phyloP scores from a whole-genome alignment of 1,140 invertebrate genomes.

The Drosophila parvula region DNA sequence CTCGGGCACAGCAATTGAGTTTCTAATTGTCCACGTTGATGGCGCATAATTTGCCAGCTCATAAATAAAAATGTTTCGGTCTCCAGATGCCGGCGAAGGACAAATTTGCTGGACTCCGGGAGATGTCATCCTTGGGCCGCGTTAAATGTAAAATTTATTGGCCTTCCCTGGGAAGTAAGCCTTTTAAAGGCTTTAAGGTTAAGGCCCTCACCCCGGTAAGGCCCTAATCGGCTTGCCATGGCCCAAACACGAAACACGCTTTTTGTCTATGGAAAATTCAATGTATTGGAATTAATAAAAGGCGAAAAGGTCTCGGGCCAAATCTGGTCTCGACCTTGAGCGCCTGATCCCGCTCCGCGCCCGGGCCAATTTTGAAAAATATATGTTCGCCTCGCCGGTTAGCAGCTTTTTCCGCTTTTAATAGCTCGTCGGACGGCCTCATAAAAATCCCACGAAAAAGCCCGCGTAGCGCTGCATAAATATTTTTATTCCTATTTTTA shows the following conservation, averaged over 20 bases:
- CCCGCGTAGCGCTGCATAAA: constrained; percentile 65
- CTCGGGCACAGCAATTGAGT: constrained; percentile 50
- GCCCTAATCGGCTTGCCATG: constrained; percentile 73
- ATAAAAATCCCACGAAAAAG: constrained; percentile 44
- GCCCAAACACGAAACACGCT: constrained; percentile 67
- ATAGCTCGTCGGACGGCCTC: constrained; percentile 55
- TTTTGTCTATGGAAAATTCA: constrained; percentile 77
- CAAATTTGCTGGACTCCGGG: constrained; percentile 9
- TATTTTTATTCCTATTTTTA: constrained; percentile 81
- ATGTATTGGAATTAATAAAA: constrained; percentile 80
- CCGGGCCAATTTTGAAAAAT: constrained; percentile 67
- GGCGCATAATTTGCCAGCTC: constrained; percentile 74
- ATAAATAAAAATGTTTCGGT: constrained; percentile 67
- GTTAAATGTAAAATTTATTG: constrained; percentile 54
- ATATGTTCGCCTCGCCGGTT: constrained; percentile 21
- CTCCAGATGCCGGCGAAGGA: neutral
- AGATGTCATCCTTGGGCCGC: constrained; percentile 26
- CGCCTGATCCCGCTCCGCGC: constrained; percentile 7
- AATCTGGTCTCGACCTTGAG: constrained; percentile 52
- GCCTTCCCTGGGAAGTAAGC: constrained; percentile 51
- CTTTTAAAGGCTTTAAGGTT: constrained; percentile 65
- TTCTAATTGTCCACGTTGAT: constrained; percentile 66
- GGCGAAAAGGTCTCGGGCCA: constrained; percentile 43
- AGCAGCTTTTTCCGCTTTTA: constrained; percentile 54
- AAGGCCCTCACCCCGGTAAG: neutral